A percentile compares a stretch with the other conserved stretches of the same genome.
Evolutionary conservation across 2,797 vertebrate genomes (phyloP).

Genomic region (Potorous gilbertii): DNA sequence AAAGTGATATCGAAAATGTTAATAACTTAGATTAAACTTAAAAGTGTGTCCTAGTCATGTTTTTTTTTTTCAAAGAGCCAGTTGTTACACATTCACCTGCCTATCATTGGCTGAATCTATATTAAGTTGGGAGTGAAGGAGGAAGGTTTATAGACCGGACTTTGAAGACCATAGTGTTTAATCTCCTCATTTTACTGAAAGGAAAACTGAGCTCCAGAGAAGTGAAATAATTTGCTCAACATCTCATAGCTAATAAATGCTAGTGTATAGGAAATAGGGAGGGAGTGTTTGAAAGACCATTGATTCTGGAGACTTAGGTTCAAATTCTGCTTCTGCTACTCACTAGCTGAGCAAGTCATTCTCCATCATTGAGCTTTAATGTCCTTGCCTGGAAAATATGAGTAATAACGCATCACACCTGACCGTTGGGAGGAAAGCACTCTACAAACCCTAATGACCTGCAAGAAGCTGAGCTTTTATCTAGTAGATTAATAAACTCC

Average conservation of each 20-base stretch:
- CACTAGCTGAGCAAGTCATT: rapidly evolving
- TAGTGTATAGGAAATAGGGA: neutral
- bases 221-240: neutral
- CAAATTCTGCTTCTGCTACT: neutral
- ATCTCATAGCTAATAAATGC: neutral
- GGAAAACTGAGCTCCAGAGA: neutral
- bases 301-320: neutral
- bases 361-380: neutral
- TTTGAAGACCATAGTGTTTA: neutral
- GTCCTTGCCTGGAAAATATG: neutral
- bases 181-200: neutral
- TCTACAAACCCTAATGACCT: neutral
- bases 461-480: neutral
- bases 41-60: neutral
- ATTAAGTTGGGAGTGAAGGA: neutral
- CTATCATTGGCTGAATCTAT: neutral
- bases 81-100: neutral
- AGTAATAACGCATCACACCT: neutral
- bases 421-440: neutral
- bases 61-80: neutral
- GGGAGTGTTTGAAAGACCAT: neutral
- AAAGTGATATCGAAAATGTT: neutral
- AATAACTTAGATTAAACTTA: neutral
- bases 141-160: neutral
- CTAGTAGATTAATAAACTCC: neutral